Percentiles rank a stretch among this genome's conserved stretches.
Evolutionary conservation across 2,797 vertebrate species (phyloP).

Genomic region (Cryptoblepharus egeriae): DNA sequence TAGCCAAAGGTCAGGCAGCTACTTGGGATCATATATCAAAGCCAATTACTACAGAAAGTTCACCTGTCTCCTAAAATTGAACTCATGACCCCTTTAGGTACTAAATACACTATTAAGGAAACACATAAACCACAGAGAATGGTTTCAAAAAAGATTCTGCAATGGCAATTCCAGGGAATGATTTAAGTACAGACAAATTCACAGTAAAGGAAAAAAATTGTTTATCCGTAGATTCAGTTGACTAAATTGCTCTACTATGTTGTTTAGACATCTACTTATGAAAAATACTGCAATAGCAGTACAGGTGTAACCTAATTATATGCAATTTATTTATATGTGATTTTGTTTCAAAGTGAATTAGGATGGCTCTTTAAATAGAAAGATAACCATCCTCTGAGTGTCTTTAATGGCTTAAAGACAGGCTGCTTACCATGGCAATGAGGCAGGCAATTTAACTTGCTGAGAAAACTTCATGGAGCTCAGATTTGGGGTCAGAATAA

Average conservation of each 20-base stretch:
- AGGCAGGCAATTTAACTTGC: too few species aligned
- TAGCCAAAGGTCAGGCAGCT: slow-evolving; percentile 29
- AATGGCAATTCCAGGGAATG: neutral
- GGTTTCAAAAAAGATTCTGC: neutral
- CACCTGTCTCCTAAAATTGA: slow-evolving; percentile 32
- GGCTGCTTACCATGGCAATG: too few species aligned
- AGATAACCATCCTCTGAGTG: too few species aligned
- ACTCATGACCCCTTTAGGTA: slow-evolving; percentile 25
- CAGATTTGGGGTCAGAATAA: too few species aligned
- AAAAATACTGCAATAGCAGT: neutral
- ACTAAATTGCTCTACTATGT: neutral
- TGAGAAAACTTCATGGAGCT: too few species aligned
- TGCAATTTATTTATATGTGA: too few species aligned
- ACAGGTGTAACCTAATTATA: too few species aligned
- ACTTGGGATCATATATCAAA: slow-evolving; percentile 37
- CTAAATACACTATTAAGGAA: neutral
- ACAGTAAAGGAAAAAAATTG: neutral
- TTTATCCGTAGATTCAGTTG: neutral
- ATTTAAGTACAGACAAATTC: slow-evolving; percentile 8
- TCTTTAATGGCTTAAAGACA: too few species aligned
- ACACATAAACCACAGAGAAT: neutral
- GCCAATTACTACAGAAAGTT: slow-evolving; percentile 23
- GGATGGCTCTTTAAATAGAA: too few species aligned
- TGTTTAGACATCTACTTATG: neutral
- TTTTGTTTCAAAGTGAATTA: too few species aligned